Evolutionary conservation across 64 coral and sea anemone genomes (phyloP), one percentile per base, ranked within the genome.

Genomic region (Montipora capricornis): DNA sequence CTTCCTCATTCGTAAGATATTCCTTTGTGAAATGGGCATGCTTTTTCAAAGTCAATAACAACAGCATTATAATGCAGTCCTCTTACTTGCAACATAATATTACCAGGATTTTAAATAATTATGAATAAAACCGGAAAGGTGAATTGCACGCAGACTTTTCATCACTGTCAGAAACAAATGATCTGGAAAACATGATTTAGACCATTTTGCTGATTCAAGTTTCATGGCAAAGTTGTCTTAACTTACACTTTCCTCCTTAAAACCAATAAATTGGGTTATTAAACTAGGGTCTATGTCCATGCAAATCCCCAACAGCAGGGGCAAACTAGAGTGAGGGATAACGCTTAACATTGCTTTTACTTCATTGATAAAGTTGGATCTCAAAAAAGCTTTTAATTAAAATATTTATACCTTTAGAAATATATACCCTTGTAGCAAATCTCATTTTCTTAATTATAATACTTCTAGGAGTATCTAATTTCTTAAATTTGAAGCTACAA

Each of bases 221-320:
- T 26, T 80, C 20, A 29, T 29, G 29, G 29, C 29, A 29, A 29
- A 29, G 29, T 29, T 29, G 29, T 29, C 29, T 29, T 0, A 29
- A 29, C 29, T 1, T 29, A 29, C 29, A 29, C 29, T 0, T 29
- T 29, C 0, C 29, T 29, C 29, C 29, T 29, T 29, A 29, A 29
- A 29, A 29, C 29, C n/a, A 68, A 85, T 85, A 67, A 85, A 69
- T 14, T 44, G 22, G 3, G 82, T 85, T 6, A 85, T 44, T 22
- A 69, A 44, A 85, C 68, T 68, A 16, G 82, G 62, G 14, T 45
- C 67, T 37, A 12, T 8, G 37, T 45, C 82, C 29, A 64, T 22
- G 47, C 62, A 85, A 66, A 85, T 44, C 11, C 82, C 82, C 8
- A 85, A 85, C 2, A 85, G 46, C 37, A 85, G 47, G 58, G 82